Base-by-base conservation (phyloP, 2,888 invertebrate species). In the Metopia argyrocephala region DNA sequence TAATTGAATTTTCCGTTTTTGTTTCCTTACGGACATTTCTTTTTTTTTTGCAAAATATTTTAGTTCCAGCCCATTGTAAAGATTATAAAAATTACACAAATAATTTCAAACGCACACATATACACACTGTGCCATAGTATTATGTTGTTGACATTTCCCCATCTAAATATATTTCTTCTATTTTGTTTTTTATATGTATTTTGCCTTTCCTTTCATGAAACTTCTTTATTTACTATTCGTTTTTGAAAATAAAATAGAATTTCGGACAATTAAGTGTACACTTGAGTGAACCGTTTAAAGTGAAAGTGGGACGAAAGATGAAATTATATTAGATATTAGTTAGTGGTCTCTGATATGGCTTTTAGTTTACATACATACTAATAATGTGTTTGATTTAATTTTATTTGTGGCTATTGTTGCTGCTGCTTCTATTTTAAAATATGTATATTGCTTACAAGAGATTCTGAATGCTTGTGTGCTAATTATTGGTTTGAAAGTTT, bases 1-100 rank as follows among this genome's bases (percentile, higher is more conserved):
- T 62, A 76, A 76, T 76, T 76, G 69, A 76, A 69, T 64, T 69
- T 76, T 76, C 69, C 25, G 31, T 68, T 38, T 38, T 38, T 9
- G 15, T 38, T 38, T 38, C 15, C 15, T 1, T 1, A 0, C 15
- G 38, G 3, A 12, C 15, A 12, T 31, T 38, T 15, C 3, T 31
- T 12, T 12, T 31, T 1, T 38, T 38, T 38, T 38, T 38, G 15
- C 38, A 12, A 4, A 38, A 38, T 38, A 0, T 3, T 3, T 31
- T 12, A 3, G 12, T n/a, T n/a, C n/a, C n/a, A n/a, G n/a, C n/a
- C n/a, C n/a, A n/a, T n/a, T 31, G 31, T 31, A 31, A 5, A 9
- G 7, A 6, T 31, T 31, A 31, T 2, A 31, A 3, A 31, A 31
- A 31, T 2, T 12, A 1, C 31, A 31, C 31, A 31, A 2, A 31